phyloP scores from a whole-genome alignment of 1,140 invertebrate species.

The Drosophila grimshawi region DNA sequence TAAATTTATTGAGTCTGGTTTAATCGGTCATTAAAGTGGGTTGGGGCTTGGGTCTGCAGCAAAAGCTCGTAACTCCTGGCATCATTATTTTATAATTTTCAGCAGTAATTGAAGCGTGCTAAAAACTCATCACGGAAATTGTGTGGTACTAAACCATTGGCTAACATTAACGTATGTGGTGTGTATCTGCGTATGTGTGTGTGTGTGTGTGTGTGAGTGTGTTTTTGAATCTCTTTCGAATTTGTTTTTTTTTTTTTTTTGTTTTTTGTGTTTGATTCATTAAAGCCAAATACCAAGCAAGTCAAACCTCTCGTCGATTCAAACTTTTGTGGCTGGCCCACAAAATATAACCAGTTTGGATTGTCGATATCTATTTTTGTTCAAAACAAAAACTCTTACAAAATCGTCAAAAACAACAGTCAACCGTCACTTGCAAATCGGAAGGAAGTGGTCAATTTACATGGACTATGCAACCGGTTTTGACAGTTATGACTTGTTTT shows the following conservation, averaged over 20 bases:
- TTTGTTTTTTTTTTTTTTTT: neutral
- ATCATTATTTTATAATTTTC: conserved; percentile 63
- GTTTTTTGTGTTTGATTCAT: neutral
- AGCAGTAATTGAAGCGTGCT: conserved; percentile 74
- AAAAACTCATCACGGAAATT: conserved; percentile 69
- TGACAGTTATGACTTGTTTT: conserved; percentile 4
- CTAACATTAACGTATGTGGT: conserved; percentile 18
- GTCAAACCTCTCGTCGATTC: conserved; percentile 46
- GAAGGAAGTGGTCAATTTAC: conserved; percentile 64
- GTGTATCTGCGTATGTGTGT: conserved; percentile 3
- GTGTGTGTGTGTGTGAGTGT: neutral
- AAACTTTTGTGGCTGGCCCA: conserved; percentile 47
- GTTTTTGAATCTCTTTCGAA: neutral
- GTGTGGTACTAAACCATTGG: conserved; percentile 41
- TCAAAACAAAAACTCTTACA: conserved; percentile 30
- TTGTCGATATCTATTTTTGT: conserved; percentile 30
- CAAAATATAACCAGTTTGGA: conserved; percentile 56
- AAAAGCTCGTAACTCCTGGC: conserved; percentile 36
- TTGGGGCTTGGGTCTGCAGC: conserved; percentile 23
- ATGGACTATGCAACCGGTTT: conserved; percentile 31
- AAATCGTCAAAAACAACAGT: conserved; percentile 30
- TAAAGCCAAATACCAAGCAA: conserved; percentile 17
- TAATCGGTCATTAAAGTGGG: conserved; percentile 62
- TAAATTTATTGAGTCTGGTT: conserved; percentile 50
- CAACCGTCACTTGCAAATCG: conserved; percentile 53